Percentiles rank a stretch among this genome's conserved stretches.
phyloP scores from a whole-genome alignment of 2,888 invertebrate species.

The Eueremaeus valkanovi region DNA sequence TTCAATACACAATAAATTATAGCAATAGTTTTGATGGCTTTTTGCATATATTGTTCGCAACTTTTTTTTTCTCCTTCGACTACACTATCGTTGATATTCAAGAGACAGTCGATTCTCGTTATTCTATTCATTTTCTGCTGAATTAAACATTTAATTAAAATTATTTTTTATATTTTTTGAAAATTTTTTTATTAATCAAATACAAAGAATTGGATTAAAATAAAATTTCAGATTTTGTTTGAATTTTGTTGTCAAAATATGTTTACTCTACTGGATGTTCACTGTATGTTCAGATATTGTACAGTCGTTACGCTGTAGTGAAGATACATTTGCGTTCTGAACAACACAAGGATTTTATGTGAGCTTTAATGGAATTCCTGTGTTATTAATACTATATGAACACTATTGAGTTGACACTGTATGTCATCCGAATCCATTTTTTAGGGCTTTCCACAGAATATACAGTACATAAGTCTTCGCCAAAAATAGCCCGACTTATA shows the following conservation, averaged over 20 bases:
- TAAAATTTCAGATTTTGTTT: not conserved
- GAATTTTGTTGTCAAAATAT: not conserved
- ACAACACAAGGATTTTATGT: not conserved
- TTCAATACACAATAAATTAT: not conserved
- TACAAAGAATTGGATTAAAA: too few species aligned
- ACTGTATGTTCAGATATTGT: not conserved
- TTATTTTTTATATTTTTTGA: too few species aligned
- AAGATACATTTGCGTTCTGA: not conserved
- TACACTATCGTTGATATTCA: not conserved
- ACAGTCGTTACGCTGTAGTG: not conserved
- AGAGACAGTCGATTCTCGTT: not conserved
- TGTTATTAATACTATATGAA: conserved; percentile 12
- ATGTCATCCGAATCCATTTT: not conserved
- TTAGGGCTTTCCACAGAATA: too few species aligned
- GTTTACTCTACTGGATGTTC: not conserved
- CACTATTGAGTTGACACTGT: not conserved
- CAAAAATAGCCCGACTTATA: not conserved
- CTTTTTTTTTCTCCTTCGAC: not conserved
- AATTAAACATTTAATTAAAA: not conserved
- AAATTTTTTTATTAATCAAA: too few species aligned
- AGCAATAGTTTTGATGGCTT: not conserved
- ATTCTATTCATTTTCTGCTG: not conserved
- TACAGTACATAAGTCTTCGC: not conserved
- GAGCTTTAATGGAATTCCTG: conserved; percentile 6
- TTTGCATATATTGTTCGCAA: not conserved